A percentile compares a stretch with the other conserved stretches of the same genome.
These are phyloP conservation scores for Drosophila yakuba DNA, from an alignment of 1,140 invertebrate genomes.

Conservation along the genomic window DNA sequence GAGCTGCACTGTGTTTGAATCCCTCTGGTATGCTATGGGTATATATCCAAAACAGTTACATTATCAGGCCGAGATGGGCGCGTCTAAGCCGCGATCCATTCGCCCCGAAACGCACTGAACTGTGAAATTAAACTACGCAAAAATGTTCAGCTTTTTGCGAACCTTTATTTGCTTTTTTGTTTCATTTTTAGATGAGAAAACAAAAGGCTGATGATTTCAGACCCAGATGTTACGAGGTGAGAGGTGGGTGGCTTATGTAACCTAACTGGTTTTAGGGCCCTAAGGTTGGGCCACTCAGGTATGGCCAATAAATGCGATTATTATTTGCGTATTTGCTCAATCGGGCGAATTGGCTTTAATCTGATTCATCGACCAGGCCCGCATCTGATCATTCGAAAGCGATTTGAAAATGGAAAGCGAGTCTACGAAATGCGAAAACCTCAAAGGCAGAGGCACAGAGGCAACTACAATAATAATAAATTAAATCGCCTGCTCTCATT, in stretches of 20 bases:
- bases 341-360: constrained; percentile 39
- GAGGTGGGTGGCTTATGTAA: constrained; percentile 35
- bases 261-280: constrained; percentile 25
- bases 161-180: constrained; percentile 6
- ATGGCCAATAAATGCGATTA: constrained; percentile 24
- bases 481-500: constrained; percentile 45
- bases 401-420: constrained; percentile 26
- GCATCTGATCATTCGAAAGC: constrained; percentile 23
- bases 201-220: constrained; percentile 43
- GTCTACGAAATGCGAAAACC: constrained; percentile 21
- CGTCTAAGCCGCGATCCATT: constrained; percentile 68
- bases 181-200: constrained; percentile 10
- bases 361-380: constrained; percentile 36
- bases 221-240: constrained; percentile 13
- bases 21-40: background rate
- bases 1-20: constrained; percentile 9
- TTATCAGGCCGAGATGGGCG: constrained; percentile 60
- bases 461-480: constrained; percentile 30
- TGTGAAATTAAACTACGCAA: constrained; percentile 77
- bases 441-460: constrained; percentile 21
- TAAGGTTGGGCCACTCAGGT: constrained; percentile 12
- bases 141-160: constrained; percentile 31
- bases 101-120: constrained; percentile 66
- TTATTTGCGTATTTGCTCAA: constrained; percentile 28
- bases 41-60: constrained; percentile 15